Percentiles rank a stretch among this genome's conserved stretches.
Conservation (phyloP, 2,888 invertebrate genomes). For the Neuroscelio doddi region DNA sequence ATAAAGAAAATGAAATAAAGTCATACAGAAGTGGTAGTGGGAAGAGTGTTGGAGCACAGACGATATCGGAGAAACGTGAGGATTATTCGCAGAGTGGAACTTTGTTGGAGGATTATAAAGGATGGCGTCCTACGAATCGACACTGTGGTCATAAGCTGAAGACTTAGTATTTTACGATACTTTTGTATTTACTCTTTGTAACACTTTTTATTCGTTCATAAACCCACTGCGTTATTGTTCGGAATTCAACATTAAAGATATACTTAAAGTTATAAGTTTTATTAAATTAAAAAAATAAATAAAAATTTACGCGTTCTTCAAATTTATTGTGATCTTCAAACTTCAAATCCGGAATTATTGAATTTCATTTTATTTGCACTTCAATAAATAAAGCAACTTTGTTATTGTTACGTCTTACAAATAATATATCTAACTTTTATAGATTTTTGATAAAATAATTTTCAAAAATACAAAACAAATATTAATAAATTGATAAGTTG, state of each 20-base stretch:
- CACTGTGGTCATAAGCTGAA: conserved; percentile 38
- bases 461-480: too few relatives aligned
- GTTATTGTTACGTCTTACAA: too few relatives aligned
- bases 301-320: neutral
- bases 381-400: too few relatives aligned
- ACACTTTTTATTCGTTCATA: conserved; percentile 34
- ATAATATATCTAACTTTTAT: too few relatives aligned
- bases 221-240: conserved; percentile 26
- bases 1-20: conserved; percentile 41
- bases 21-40: conserved; percentile 16
- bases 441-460: too few relatives aligned
- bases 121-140: conserved; percentile 39
- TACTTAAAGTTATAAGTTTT: conserved; percentile 19
- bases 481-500: too few relatives aligned
- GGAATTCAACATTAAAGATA: conserved; percentile 15
- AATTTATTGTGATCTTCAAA: neutral
- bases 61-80: conserved; percentile 45
- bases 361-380: too few relatives aligned
- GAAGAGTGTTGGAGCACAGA: conserved; percentile 31
- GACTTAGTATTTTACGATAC: conserved; percentile 44
- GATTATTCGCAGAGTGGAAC: conserved; percentile 43
- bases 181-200: conserved; percentile 40
- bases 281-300: conserved; percentile 5
- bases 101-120: conserved; percentile 42
- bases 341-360: neutral